These are phyloP conservation scores for Liolophura sinensis DNA, from an alignment of 1,140 invertebrate genomes.

Conservation along the genomic window DNA sequence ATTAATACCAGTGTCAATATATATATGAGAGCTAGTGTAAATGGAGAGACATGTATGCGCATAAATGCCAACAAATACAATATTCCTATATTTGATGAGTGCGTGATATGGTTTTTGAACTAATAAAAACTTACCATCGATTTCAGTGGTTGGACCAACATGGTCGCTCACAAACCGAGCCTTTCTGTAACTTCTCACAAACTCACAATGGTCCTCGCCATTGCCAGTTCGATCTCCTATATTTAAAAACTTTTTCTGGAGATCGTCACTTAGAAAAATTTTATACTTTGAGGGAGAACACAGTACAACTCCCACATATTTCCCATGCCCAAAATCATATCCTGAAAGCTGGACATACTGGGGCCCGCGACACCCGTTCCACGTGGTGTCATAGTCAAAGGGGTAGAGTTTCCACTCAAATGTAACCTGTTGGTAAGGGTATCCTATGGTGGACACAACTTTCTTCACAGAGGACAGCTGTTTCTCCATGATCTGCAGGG, in stretches of 20 bases:
- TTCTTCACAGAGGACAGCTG: no score
- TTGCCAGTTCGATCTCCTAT: constrained; percentile 3
- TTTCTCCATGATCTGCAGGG: no score
- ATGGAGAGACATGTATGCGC: no score
- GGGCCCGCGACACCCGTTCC: background rate
- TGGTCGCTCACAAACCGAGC: background rate
- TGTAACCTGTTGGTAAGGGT: no score
- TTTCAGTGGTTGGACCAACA: no score
- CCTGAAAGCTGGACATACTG: background rate
- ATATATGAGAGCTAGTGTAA: no score
- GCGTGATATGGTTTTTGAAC: no score
- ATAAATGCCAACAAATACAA: no score
- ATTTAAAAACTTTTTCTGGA: background rate
- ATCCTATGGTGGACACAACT: no score
- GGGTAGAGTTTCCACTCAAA: background rate
- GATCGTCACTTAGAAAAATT: constrained; percentile 4
- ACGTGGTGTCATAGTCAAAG: constrained; percentile 1
- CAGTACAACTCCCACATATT: constrained; percentile 4
- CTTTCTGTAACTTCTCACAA: constrained; percentile 1
- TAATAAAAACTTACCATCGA: no score
- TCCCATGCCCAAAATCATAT: background rate
- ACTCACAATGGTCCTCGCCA: constrained; percentile 6
- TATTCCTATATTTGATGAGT: no score
- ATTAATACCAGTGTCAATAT: no score
- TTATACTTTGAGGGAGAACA: constrained; percentile 1